These are phyloP conservation scores for Egretta garzetta DNA, from an alignment of 2,113 vertebrate species.

Conservation along the genomic window DNA sequence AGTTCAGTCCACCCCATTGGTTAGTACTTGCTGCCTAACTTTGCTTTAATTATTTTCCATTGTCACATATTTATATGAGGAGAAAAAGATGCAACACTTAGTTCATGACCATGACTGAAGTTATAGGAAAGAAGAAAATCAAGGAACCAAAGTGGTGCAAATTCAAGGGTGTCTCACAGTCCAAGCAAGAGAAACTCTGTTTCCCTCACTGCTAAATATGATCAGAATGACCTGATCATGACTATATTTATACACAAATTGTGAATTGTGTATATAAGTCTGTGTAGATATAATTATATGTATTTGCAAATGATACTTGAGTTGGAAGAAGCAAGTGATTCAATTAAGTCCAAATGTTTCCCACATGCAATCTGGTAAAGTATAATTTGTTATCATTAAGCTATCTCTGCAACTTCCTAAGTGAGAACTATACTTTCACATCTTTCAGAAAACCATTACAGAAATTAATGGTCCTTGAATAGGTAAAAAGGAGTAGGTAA, in stretches of 20 bases:
- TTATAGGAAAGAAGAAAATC: background rate
- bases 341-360: slow-evolving; percentile 54
- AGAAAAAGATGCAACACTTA: background rate
- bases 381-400: slow-evolving; percentile 51
- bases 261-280: background rate
- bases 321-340: slow-evolving; percentile 39
- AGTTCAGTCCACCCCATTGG: background rate
- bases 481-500: slow-evolving; percentile 1
- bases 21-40: background rate
- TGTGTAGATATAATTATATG: slow-evolving; percentile 9
- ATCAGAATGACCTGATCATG: background rate
- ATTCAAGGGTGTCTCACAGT: background rate
- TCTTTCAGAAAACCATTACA: slow-evolving; percentile 34
- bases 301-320: slow-evolving; percentile 37
- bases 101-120: background rate
- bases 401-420: background rate
- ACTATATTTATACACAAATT: background rate
- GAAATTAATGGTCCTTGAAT: slow-evolving; percentile 27
- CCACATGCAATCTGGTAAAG: slow-evolving; percentile 24
- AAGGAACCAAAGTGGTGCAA: background rate
- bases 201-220: background rate
- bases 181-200: background rate
- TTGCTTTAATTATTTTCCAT: background rate
- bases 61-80: background rate
- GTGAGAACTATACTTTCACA: slow-evolving; percentile 1